Evolutionary conservation across 2,888 invertebrate genomes (phyloP).

Genomic region (Seira sanloemensis): DNA sequence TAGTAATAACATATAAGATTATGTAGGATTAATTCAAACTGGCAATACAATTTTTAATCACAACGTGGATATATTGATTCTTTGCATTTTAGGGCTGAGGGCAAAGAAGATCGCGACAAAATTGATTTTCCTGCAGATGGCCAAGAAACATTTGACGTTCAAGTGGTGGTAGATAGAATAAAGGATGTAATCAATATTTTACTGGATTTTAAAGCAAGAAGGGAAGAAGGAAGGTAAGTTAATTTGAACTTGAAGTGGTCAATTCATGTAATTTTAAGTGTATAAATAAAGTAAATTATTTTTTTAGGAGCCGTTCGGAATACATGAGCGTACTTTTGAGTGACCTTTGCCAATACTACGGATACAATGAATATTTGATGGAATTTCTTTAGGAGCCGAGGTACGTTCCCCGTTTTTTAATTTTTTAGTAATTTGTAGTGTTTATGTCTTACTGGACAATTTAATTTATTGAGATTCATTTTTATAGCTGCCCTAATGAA

Average conservation of each 20-base stretch:
- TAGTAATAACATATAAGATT: no score
- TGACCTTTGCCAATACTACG: conserved; percentile 95
- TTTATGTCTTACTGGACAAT: conserved; percentile 29
- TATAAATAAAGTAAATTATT: conserved; percentile 70
- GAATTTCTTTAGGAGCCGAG: no score
- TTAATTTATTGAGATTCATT: conserved; percentile 56
- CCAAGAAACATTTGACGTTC: conserved; percentile 84
- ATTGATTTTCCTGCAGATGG: conserved; percentile 90
- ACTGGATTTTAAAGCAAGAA: conserved; percentile 83
- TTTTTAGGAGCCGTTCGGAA: conserved; percentile 85
- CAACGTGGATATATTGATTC: no score
- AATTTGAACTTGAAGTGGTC: background rate
- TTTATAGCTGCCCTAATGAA: conserved; percentile 93
- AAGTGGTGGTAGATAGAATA: conserved; percentile 89
- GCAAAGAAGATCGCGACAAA: conserved; percentile 75
- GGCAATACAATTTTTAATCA: no score
- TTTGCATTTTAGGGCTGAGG: no score
- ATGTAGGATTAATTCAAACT: no score
- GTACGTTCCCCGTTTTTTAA: no score
- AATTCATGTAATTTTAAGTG: no score
- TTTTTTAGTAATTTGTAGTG: no score
- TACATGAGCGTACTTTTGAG: conserved; percentile 86
- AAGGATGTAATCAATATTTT: conserved; percentile 87
- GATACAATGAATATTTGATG: conserved; percentile 98
- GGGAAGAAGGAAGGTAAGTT: conserved; percentile 76